Base-by-base conservation (phyloP, 2,888 invertebrate species). In the Polymixis lichenea region DNA sequence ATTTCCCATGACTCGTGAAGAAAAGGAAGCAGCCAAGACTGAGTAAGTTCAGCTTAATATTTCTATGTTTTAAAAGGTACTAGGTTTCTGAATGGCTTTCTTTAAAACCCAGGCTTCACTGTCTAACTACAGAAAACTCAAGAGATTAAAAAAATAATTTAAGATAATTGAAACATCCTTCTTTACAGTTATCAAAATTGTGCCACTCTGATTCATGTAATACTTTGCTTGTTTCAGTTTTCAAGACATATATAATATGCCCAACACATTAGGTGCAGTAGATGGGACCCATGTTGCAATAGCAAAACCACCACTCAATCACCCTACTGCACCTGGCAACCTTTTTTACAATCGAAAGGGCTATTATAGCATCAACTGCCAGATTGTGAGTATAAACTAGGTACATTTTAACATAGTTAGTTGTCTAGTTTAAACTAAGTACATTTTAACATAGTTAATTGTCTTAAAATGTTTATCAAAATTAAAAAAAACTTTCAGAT, bases 311-410 rank as follows among this genome's bases (percentile, higher is more conserved):
- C 58, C 25, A 2, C 25, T 58, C 25, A 60, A 11, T 60, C 60
- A 60, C 60, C 60, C 19, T 60, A 60, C 28, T 28, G 60, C 60
- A 60, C 60, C 60, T 60, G 60, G 28, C 11, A 60, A 28, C 28
- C 28, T 60, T 0, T 28, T 60, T 1, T 28, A 60, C 6, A 28
- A 28, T 5, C 6, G 60, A 11, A 60, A 60, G 11, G 28, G 60
- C 60, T 60, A 60, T 60, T 60, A 60, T 60, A 28, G 19, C 60
- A 60, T 60, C 19, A 60, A 60, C 60, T 60, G 28, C 19, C 28
- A 28, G 11, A 28, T 60, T 32, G 60, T 60, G 28, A 60, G 28
- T 60, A 6, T 60, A 19, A 56, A 56, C 55, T 55, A n/a, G 0
- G n/a, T 38, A 38, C 32, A 32, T 32, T 32, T 32, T n/a, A n/a